A percentile compares a stretch with the other conserved stretches of the same genome.
Evolutionary conservation across 1,140 invertebrate species (phyloP).

Genomic region (Holcopasites calliopsidis): DNA sequence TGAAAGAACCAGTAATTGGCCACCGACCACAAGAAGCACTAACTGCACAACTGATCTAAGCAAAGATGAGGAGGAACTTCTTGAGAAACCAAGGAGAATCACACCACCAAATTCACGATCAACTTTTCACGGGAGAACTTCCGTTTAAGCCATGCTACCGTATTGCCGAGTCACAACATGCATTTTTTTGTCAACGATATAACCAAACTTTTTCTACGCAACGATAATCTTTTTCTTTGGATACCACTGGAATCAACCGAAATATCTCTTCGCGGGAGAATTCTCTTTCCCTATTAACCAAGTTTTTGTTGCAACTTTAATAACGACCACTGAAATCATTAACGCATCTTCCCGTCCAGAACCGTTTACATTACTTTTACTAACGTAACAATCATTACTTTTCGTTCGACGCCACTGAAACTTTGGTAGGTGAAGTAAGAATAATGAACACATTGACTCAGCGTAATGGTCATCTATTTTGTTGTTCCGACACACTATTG

Average conservation of each 20-base stretch:
- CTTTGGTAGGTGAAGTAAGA: constrained; percentile 67
- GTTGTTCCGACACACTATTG: constrained; percentile 72
- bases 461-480: constrained; percentile 77
- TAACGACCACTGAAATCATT: constrained; percentile 30
- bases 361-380: constrained; percentile 18
- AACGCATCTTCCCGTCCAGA: constrained; percentile 25
- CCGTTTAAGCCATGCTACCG: constrained; percentile 24
- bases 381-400: constrained; percentile 25
- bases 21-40: constrained; percentile 57
- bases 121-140: constrained; percentile 55
- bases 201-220: constrained; percentile 26
- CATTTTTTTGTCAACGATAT: constrained; percentile 6
- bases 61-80: constrained; percentile 23
- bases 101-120: constrained; percentile 58
- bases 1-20: constrained; percentile 18
- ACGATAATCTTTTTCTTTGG: constrained; percentile 15
- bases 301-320: constrained; percentile 15
- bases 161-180: constrained; percentile 22
- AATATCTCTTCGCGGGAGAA: constrained; percentile 16
- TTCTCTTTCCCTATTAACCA: constrained; percentile 13
- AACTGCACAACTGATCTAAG: constrained; percentile 47
- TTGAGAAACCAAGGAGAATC: constrained; percentile 39
- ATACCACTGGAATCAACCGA: constrained; percentile 29
- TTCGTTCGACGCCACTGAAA: constrained; percentile 50
- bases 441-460: constrained; percentile 75